Conservation (phyloP, 2,888 invertebrate genomes). For the Platycheirus albimanus region DNA sequence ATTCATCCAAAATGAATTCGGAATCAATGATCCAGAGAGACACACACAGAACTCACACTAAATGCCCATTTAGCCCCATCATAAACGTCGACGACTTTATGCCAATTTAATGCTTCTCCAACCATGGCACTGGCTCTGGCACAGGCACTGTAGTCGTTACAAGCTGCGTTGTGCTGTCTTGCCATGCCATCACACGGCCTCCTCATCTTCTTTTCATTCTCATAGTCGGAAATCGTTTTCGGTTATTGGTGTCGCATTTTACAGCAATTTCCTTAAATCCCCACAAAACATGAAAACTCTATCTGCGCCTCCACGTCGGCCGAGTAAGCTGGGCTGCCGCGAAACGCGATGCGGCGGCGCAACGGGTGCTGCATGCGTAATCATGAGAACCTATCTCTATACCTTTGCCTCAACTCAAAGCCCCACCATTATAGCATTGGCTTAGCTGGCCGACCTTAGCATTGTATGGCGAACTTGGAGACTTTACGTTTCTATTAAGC, state of each 20-base stretch:
- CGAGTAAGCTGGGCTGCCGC: not conserved
- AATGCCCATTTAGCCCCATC: conserved; percentile 57
- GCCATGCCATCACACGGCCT: conserved; percentile 2
- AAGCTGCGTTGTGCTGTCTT: too few relatives aligned
- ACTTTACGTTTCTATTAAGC: conserved; percentile 69
- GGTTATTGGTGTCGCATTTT: conserved; percentile 72
- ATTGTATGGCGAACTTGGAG: conserved; percentile 30
- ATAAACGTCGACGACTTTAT: conserved; percentile 64
- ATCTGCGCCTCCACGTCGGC: not conserved
- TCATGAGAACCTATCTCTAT: conserved; percentile 64
- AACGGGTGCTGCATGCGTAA: conserved; percentile 67
- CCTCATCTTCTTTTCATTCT: conserved; percentile 25
- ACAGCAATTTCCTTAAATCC: conserved; percentile 65
- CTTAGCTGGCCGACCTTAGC: conserved; percentile 48
- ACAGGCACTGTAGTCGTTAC: not conserved
- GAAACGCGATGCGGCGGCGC: too few relatives aligned
- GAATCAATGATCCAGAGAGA: conserved; percentile 48
- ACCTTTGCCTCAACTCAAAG: conserved; percentile 12
- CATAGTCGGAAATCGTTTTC: conserved; percentile 63
- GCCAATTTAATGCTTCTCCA: conserved; percentile 56
- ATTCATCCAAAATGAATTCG: conserved; percentile 23
- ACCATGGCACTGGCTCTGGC: not conserved
- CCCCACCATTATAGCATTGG: not conserved
- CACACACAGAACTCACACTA: conserved; percentile 38
- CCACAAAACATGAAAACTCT: conserved; percentile 43